Evolutionary conservation across 2,797 vertebrate genomes (phyloP), one percentile per base, ranked within the genome.

Genomic region (Orestias chungarensis): DNA sequence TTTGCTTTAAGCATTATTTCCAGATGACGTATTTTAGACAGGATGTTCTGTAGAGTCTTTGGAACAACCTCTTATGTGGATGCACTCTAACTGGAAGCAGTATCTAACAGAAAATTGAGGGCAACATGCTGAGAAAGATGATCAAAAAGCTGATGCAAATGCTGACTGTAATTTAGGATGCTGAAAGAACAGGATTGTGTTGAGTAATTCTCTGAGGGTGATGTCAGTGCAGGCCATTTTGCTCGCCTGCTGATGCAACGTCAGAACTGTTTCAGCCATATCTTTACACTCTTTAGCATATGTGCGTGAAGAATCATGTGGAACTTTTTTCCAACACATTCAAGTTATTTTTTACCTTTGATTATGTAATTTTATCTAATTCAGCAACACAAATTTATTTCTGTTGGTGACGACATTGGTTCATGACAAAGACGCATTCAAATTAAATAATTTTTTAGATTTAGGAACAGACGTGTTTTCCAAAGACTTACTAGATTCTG

Each of bases 101-200:
- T 76, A 68, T 76, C n/a, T 31, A 42, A 23, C 35, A 31, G 66
- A 49, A 66, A 66, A 68, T 49, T 78, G 68, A 80, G 65, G 72
- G 76, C 66, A 68, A 47, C 80, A 64, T 42, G 75, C 77, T 76
- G 85, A 70, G 73, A 57, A 55, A 68, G 73, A 87, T 71, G 82
- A 87, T 91, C 81, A 89, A 85, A 88, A 74, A 83, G 83, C 81
- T 88, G 88, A 89, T 79, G 86, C 87, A 91, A 90, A 86, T 78
- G 55, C 3, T 33, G 38, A 73, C 73, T 57, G 65, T 79, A 80
- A 87, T 87, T 71, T 46, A 17, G 72, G 78, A 66, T 72, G 25
- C 69, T 75, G 82, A 82, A 78, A 76, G 74, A 85, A 71, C n/a
- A 33, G 74, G 79, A 82, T 82, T 86, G 78, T 86, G 31, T 44